Percentiles rank a stretch among this genome's conserved stretches.
These are phyloP conservation scores for Limulus polyphemus DNA, from an alignment of 2,888 invertebrate genomes.

Conservation along the genomic window DNA sequence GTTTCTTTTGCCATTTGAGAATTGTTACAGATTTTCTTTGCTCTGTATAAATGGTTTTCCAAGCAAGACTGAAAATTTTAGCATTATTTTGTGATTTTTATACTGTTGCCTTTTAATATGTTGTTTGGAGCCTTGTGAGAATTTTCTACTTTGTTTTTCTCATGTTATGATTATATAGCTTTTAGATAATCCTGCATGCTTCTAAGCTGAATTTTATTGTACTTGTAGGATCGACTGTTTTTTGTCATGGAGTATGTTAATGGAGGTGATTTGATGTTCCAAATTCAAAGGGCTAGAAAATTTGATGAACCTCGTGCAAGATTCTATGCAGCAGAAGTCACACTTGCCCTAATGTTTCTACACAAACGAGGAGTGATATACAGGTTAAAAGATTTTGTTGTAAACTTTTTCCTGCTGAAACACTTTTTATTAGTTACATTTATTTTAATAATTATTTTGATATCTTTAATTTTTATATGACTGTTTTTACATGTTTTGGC, in stretches of 20 bases:
- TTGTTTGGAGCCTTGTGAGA: no score
- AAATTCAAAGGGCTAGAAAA: constrained; percentile 94
- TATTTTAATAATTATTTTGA: not conserved
- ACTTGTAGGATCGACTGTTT: constrained; percentile 66
- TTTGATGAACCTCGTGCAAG: constrained; percentile 89
- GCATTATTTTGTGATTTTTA: no score
- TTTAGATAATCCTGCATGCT: constrained; percentile 2
- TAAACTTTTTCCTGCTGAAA: not conserved
- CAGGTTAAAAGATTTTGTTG: constrained; percentile 38
- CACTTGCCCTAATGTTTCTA: constrained; percentile 90
- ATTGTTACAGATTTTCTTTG: no score
- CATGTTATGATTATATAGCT: not conserved
- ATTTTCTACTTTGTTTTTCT: constrained; percentile 12
- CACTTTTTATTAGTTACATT: not conserved
- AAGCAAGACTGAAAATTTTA: no score
- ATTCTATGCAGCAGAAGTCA: constrained; percentile 98
- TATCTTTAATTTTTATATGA: not conserved
- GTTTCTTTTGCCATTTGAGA: no score
- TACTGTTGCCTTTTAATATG: no score
- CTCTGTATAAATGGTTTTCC: no score
- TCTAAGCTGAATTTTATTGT: constrained; percentile 8
- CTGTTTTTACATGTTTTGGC: not conserved
- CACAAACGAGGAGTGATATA: constrained; percentile 96
- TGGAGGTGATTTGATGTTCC: constrained; percentile 98
- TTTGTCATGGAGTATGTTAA: constrained; percentile 99